A percentile compares a stretch with the other conserved stretches of the same genome.
Conservation (phyloP, 2,888 invertebrate species). For the Busseola fusca region DNA sequence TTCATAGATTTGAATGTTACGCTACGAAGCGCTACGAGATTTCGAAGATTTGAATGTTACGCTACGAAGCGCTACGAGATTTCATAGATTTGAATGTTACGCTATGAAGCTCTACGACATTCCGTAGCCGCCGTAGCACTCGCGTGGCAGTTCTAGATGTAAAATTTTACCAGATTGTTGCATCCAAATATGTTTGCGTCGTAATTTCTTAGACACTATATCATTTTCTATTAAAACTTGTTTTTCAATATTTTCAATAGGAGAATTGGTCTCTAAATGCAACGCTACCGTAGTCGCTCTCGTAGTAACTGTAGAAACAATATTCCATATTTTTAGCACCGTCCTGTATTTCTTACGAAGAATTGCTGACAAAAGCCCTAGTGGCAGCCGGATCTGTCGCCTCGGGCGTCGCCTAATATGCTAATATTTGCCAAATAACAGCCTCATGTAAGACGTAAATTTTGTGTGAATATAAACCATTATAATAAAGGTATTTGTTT, state of each 20-base stretch:
- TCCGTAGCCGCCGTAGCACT: constrained; percentile 20
- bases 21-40: constrained; percentile 1
- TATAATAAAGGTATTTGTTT: too few relatives aligned
- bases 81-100: not conserved
- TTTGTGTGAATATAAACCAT: too few relatives aligned
- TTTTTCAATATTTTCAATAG: not conserved
- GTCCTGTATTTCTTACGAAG: constrained; percentile 60
- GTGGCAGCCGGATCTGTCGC: constrained; percentile 74
- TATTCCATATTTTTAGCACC: constrained; percentile 14
- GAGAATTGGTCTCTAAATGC: not conserved
- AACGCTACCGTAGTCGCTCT: constrained; percentile 17
- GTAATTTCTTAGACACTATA: not conserved
- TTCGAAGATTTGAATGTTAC: not conserved
- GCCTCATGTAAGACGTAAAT: constrained; percentile 40
- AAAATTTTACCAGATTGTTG: not conserved
- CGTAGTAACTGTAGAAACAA: constrained; percentile 8
- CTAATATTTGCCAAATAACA: constrained; percentile 76
- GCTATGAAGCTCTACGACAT: not conserved
- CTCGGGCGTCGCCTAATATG: constrained; percentile 81
- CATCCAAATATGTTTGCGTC: not conserved
- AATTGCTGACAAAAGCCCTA: constrained; percentile 77
- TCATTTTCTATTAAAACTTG: not conserved
- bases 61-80: constrained; percentile 1
- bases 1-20: not conserved
- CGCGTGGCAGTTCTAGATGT: not conserved